Base-by-base conservation (phyloP, 1,140 invertebrate species). In the Lepidurus apus region DNA sequence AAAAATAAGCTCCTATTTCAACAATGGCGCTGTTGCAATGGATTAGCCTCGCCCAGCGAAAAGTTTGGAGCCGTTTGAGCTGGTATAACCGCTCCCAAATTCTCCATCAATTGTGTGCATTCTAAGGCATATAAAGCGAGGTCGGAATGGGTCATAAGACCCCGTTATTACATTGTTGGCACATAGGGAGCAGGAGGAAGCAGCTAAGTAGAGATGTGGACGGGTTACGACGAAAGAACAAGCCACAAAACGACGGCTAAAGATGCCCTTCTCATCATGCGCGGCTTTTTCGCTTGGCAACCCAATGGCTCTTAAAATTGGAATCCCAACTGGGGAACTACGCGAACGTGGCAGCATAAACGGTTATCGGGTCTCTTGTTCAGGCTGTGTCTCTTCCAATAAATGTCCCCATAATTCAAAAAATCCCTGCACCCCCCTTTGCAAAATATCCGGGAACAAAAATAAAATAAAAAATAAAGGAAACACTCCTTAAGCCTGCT, bases 181-280 rank as follows among this genome's bases (percentile, higher is more conserved):
- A 65, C 53, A 65, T 65, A 65, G 53, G 53, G 53, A 65, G 53
- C 53, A 65, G 53, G 53, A 65, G 13, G 53, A 65, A 65, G 21
- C 53, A 65, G 34, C 53, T 65, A 65, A 65, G 13, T 65, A 21
- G 53, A 65, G 53, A 13, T 65, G 53, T 65, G 53, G 53, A 65
- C 53, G 53, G 53, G 53, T 65, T 65, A 65, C 53, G 53, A 65
- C n/a, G 53, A 65, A 65, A 65, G 53, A 65, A 65, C 53, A 65
- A 21, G 53, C 53, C 53, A 65, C 53, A 65, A 65, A 65, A 65
- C 53, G 53, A 65, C 53, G 53, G 53, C 53, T 65, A 65, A 65
- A 65, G 53, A 65, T 65, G 53, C 53, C 53, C 53, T 65, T 65
- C 53, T 65, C 53, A 65, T 65, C 53, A 65, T 65, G 53, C 53